Evolutionary conservation across 2,113 vertebrate genomes (phyloP), one percentile per base, ranked within the genome.

Genomic region (Dipodomys stephensi): DNA sequence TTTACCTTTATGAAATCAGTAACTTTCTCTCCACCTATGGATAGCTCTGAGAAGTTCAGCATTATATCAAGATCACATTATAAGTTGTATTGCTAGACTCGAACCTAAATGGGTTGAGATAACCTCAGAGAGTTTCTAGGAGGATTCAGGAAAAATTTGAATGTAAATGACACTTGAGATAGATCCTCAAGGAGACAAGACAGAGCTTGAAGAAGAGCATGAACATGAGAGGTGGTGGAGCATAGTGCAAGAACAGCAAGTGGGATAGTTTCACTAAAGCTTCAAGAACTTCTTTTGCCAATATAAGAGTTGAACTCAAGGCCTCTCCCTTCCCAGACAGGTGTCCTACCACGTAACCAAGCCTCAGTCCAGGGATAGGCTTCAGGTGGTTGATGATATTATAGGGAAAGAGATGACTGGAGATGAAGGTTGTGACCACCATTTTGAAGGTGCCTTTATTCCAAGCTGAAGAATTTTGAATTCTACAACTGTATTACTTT

Each of bases 401-500:
- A 39, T n/a, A 74, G 6, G 53, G 35, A 35, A 91, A 88, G 64
- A 93, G 20, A 77, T 90, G 19, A 90, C 22, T 53, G 25, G 82
- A 87, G n/a, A 90, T 13, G 68, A 53, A 28, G 15, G 2, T 79
- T 88, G 27, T 15, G n/a, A 73, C 49, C 49, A 49, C 49, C 23
- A 65, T 25, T 76, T 89, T 82, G n/a, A 10, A 87, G 13, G 22
- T 85, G 23, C 49, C 39, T 69, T 39, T 87, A 73, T 90, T 90
- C 53, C 57, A 90, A 85, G 39, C 46, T 79, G 35, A 95, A 91
- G 53, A 90, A 83, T 77, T 74, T 74, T 88, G n/a, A 76, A 15
- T 27, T 92, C 19, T 83, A 22, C 85, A 64, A 20, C 62, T 72
- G 46, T 30, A 49, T 86, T 84, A n/a, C 16, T 87, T 94, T 94